These are phyloP conservation scores for Echiichthys vipera DNA, from an alignment of 2,797 vertebrate genomes.

Conservation along the genomic window DNA sequence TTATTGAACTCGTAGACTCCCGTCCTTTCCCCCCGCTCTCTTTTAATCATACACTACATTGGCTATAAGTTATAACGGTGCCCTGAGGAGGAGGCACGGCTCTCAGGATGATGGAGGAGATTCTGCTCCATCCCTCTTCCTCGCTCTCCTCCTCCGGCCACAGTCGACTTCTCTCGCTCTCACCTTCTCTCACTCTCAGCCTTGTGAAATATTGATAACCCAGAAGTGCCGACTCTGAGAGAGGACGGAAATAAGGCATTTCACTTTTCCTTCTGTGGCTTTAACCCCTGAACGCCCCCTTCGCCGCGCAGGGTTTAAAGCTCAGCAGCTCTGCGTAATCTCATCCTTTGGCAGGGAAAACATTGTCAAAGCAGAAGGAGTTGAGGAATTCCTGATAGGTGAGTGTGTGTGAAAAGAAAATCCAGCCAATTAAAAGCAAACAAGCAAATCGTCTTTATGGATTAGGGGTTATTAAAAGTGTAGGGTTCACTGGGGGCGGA, in stretches of 20 bases:
- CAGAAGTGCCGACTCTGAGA: conserved; percentile 18
- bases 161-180: conserved; percentile 12
- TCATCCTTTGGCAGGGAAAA: conserved; percentile 35
- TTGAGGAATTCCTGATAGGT: conserved; percentile 3
- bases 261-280: conserved; percentile 27
- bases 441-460: conserved; percentile 52
- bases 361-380: conserved; percentile 11
- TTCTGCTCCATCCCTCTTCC: conserved; percentile 1
- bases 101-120: conserved; percentile 47
- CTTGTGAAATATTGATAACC: conserved; percentile 63
- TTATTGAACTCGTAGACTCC: conserved; percentile 14
- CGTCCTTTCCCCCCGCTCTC: not conserved
- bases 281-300: conserved; percentile 13
- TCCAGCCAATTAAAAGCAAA: conserved; percentile 53
- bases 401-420: conserved; percentile 9
- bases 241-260: not conserved
- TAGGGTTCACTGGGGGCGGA: conserved; percentile 7
- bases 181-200: conserved; percentile 13
- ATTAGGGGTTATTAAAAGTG: conserved; percentile 57
- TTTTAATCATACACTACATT: conserved; percentile 24
- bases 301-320: not conserved
- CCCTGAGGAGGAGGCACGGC: conserved; percentile 26
- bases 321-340: conserved; percentile 30
- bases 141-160: conserved; percentile 10
- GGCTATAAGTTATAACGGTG: conserved; percentile 28